Conservation (phyloP, 2,113 vertebrate genomes). For the Uria lomvia region DNA sequence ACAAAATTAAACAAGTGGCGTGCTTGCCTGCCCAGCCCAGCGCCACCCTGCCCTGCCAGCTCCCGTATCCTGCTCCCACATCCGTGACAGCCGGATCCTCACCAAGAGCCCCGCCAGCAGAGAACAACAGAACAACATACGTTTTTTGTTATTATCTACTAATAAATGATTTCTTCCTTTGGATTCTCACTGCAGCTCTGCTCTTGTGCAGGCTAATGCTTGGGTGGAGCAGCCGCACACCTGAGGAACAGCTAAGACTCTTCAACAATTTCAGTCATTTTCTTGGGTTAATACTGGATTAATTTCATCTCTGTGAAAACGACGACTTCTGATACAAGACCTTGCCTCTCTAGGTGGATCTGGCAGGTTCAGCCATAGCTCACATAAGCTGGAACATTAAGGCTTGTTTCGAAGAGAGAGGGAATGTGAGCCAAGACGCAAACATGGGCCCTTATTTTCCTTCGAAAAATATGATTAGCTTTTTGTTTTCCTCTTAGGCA, state of each 20-base stretch:
- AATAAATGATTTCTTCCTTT: neutral
- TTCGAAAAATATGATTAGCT: neutral
- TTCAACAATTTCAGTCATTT: neutral
- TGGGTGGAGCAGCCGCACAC: neutral
- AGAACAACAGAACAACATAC: rapidly evolving
- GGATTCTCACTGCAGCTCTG: neutral
- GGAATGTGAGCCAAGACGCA: neutral
- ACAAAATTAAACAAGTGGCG: neutral
- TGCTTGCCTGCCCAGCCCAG: neutral
- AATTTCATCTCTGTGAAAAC: neutral
- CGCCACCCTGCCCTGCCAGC: neutral
- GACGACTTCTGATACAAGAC: neutral
- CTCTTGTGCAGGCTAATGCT: neutral
- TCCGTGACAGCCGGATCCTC: rapidly evolving
- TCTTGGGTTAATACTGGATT: neutral
- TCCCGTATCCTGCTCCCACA: rapidly evolving
- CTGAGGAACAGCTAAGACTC: neutral
- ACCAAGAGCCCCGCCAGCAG: neutral
- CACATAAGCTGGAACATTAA: neutral
- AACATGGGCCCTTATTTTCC: neutral
- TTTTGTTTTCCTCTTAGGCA: slow-evolving; percentile 20
- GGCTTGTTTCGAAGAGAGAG: neutral
- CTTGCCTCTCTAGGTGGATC: neutral
- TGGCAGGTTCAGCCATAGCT: neutral
- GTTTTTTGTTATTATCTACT: neutral